Base-by-base conservation (phyloP, 2,113 vertebrate genomes). In the Nibea coibor region DNA sequence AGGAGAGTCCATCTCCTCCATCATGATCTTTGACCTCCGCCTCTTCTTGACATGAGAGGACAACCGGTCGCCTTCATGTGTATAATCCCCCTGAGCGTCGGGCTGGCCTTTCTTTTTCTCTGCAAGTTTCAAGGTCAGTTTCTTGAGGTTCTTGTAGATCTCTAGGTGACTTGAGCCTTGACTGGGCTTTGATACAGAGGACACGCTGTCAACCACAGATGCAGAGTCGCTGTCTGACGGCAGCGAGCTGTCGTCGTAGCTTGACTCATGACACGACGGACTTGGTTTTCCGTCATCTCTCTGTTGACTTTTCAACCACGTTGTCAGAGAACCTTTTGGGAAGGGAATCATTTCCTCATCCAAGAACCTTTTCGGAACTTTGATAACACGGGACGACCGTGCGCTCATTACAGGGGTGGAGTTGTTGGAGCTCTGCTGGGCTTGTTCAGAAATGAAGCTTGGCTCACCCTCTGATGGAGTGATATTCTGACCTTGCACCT, bases 351-450 rank as follows among this genome's bases (percentile, higher is more conserved):
- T 82, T 39, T 95, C 95, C 61, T 96, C 96, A 9, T 97, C 95
- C 88, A 97, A 93, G 89, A 97, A 97, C 79, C 97, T 95, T 75
- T 96, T 96, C 5, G 97, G 97, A 11, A 95, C 90, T 92, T 96
- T 97, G 83, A 98, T 98, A 72, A 97, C 90, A 0, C 97, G 94
- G 17, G 96, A 96, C 20, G 97, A 96, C 26, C 97, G 94, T 35
- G 91, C 95, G 3, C 94, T 97, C 31, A 92, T 92, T 72, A 95
- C 87, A 3, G 95, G 92, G 74, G 91, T 54, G 53, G 94, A 94
- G 88, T 93, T 96, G 63, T 48, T 86, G 53, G 81, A 73, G 61
- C 53, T 62, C 71, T 58, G 80, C 17, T 58, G 73, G 20, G 42
- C 48, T 67, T 74, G 82, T 54, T 84, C 88, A 42, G 81, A 31